Conservation (phyloP, 2,113 vertebrate genomes). For the Hemiprocne comata region DNA sequence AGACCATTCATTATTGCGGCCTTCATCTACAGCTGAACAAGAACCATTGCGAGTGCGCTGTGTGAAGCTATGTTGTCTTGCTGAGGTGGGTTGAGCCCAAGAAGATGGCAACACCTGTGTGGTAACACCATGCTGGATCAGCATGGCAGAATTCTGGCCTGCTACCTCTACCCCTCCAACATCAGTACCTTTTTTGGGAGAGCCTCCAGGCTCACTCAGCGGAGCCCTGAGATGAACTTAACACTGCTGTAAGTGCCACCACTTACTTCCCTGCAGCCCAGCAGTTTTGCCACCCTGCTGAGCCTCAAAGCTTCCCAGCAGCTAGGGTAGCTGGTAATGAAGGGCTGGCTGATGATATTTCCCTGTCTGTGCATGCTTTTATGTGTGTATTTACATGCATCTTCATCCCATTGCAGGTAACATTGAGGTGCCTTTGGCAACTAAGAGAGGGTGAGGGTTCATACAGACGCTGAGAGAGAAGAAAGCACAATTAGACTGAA, state of each 20-base stretch:
- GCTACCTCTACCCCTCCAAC: neutral
- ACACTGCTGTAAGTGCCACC: neutral
- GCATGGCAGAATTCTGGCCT: neutral
- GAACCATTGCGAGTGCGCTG: neutral
- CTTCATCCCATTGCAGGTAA: neutral
- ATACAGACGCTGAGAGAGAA: neutral
- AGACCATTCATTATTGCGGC: neutral
- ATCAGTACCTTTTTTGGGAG: neutral
- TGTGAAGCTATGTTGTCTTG: neutral
- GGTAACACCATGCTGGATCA: accelerated
- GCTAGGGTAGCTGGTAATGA: neutral
- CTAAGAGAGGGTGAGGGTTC: neutral
- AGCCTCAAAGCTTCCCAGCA: neutral
- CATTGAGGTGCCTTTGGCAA: neutral
- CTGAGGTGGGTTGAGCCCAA: accelerated
- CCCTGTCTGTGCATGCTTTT: neutral
- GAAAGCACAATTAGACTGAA: neutral
- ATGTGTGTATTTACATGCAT: neutral
- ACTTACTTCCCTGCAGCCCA: neutral
- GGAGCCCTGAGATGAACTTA: neutral
- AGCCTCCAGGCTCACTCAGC: neutral
- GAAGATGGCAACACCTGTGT: neutral
- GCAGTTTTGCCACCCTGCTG: accelerated
- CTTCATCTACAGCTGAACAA: neutral
- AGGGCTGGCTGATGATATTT: neutral